Conservation (phyloP, 2,888 invertebrate species). For the Tachystola acroxantha region DNA sequence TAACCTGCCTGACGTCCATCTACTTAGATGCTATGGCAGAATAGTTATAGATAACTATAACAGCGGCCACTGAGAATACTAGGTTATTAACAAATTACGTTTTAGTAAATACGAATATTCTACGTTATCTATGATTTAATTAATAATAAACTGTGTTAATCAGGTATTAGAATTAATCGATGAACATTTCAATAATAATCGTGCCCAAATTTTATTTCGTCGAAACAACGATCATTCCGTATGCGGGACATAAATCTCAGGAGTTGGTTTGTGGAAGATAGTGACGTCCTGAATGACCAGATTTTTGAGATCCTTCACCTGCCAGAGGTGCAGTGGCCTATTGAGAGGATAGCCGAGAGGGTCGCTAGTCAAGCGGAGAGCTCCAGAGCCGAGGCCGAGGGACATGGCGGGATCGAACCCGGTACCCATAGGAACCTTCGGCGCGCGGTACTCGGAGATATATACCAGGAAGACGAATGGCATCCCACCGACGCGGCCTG, state of each 20-base stretch:
- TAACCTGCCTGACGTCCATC: no score
- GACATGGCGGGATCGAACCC: conserved; percentile 69
- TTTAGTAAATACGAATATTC: no score
- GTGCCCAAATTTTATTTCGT: no score
- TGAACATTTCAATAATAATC: no score
- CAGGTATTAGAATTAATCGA: no score
- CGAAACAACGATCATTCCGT: conserved; percentile 14
- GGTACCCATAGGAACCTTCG: conserved; percentile 48
- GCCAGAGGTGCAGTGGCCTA: conserved; percentile 62
- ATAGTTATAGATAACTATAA: no score
- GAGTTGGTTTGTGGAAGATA: conserved; percentile 71
- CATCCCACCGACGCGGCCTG: conserved; percentile 73
- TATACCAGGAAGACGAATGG: conserved; percentile 80
- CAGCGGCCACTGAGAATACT: no score
- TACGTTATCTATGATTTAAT: no score
- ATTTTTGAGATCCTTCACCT: conserved; percentile 55
- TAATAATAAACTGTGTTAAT: no score
- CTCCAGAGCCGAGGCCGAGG: conserved; percentile 66
- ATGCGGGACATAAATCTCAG: conserved; percentile 44
- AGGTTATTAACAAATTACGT: no score
- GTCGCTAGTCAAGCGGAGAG: conserved; percentile 60
- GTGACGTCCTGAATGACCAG: conserved; percentile 67
- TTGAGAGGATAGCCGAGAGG: conserved; percentile 78
- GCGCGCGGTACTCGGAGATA: conserved; percentile 71
- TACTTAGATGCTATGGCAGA: no score